A percentile compares a stretch with the other conserved stretches of the same genome.
phyloP scores from a whole-genome alignment of 2,888 invertebrate species.

The Metellina segmentata region DNA sequence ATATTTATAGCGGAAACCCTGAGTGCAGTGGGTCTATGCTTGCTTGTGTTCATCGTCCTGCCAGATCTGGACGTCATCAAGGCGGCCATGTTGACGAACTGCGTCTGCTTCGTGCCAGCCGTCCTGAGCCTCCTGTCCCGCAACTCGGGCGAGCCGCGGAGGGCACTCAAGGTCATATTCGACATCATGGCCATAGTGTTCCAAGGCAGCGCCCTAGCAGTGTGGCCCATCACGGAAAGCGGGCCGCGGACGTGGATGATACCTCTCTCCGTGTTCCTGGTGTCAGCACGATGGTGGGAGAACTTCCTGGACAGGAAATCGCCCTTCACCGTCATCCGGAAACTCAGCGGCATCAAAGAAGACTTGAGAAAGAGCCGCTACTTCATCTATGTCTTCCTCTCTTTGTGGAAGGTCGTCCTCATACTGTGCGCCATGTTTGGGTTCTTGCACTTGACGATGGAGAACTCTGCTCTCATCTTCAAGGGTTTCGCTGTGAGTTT shows the following conservation, averaged over 20 bases:
- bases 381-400: conserved; percentile 93
- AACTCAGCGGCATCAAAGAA: conserved; percentile 89
- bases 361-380: conserved; percentile 90
- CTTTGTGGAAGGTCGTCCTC: conserved; percentile 92
- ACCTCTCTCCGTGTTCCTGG: conserved; percentile 90
- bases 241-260: conserved; percentile 87
- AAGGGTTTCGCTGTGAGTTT: conserved; percentile 88
- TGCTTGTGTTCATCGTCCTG: conserved; percentile 82
- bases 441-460: conserved; percentile 86
- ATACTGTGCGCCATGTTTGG: conserved; percentile 89
- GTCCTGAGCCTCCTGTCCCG: conserved; percentile 80
- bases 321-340: conserved; percentile 88
- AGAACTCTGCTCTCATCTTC: conserved; percentile 91
- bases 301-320: conserved; percentile 95
- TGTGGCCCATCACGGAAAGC: conserved; percentile 85
- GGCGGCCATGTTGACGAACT: conserved; percentile 82
- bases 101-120: conserved; percentile 82
- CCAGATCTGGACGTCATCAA: conserved; percentile 82
- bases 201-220: conserved; percentile 86
- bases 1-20: conserved; percentile 81
- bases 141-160: conserved; percentile 81
- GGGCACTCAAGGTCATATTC: conserved; percentile 82
- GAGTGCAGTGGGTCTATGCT: conserved; percentile 82
- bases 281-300: conserved; percentile 99
- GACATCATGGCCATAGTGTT: conserved; percentile 85